phyloP scores from a whole-genome alignment of 2,797 vertebrate species.

The Micromesistius poutassou region DNA sequence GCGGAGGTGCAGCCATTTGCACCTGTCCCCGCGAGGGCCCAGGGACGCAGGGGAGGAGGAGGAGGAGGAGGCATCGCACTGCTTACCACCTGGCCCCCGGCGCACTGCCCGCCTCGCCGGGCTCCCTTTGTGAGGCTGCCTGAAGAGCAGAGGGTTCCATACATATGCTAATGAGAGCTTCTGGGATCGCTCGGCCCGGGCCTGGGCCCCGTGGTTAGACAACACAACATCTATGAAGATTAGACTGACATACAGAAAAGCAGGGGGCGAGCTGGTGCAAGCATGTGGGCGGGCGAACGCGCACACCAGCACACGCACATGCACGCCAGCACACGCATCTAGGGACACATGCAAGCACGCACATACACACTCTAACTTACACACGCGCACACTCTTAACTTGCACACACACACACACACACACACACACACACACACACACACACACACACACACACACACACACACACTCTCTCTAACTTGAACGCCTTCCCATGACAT shows the following conservation, averaged over 20 bases:
- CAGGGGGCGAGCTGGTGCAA: constrained; percentile 12
- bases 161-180: constrained; percentile 77
- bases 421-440: too few species aligned
- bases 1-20: constrained; percentile 74
- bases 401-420: too few species aligned
- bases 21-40: constrained; percentile 69
- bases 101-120: constrained; percentile 59
- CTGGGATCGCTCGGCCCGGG: constrained; percentile 55
- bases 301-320: constrained; percentile 10
- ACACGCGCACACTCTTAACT: too few species aligned
- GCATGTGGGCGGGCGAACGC: neutral
- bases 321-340: neutral
- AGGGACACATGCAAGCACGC: neutral
- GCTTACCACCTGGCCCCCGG: constrained; percentile 76
- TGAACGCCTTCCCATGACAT: neutral
- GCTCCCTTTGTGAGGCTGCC: constrained; percentile 66
- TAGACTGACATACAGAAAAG: constrained; percentile 35
- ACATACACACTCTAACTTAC: too few species aligned
- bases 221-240: constrained; percentile 69
- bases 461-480: neutral
- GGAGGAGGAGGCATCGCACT: constrained; percentile 67
- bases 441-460: too few species aligned
- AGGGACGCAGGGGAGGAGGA: constrained; percentile 53
- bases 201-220: constrained; percentile 58
- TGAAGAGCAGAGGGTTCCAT: constrained; percentile 71